These are phyloP conservation scores for Peromyscus attwateri DNA, from an alignment of 2,797 vertebrate genomes.

Conservation along the genomic window DNA sequence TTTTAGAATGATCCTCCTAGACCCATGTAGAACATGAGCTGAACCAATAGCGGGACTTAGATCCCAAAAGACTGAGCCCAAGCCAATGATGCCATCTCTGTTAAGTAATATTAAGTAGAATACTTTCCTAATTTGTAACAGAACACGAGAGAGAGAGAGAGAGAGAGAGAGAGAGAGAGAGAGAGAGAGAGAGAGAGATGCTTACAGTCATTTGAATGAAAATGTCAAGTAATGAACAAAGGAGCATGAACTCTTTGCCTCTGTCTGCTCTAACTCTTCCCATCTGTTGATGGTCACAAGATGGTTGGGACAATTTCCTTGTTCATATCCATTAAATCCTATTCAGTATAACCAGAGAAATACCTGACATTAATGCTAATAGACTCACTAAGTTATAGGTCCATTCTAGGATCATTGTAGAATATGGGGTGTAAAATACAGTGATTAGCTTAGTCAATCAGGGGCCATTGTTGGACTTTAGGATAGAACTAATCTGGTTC, in stretches of 20 bases:
- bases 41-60: neutral
- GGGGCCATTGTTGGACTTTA: neutral
- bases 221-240: neutral
- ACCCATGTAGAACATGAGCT: neutral
- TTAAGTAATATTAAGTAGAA: constrained; percentile 13
- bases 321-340: neutral
- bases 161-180: too few relatives aligned
- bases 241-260: neutral
- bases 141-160: neutral
- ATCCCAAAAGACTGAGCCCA: neutral
- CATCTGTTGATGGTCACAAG: neutral
- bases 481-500: neutral
- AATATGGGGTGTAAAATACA: neutral
- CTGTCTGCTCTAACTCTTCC: neutral
- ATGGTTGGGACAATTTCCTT: neutral
- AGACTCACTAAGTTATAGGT: neutral
- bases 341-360: neutral
- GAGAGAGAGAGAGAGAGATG: too few relatives aligned
- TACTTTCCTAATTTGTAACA: neutral
- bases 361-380: neutral
- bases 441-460: neutral
- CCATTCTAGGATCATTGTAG: neutral
- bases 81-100: neutral
- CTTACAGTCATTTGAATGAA: neutral
- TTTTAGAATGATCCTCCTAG: neutral